phyloP scores from a whole-genome alignment of 2,888 invertebrate species.

The Aelia acuminata region DNA sequence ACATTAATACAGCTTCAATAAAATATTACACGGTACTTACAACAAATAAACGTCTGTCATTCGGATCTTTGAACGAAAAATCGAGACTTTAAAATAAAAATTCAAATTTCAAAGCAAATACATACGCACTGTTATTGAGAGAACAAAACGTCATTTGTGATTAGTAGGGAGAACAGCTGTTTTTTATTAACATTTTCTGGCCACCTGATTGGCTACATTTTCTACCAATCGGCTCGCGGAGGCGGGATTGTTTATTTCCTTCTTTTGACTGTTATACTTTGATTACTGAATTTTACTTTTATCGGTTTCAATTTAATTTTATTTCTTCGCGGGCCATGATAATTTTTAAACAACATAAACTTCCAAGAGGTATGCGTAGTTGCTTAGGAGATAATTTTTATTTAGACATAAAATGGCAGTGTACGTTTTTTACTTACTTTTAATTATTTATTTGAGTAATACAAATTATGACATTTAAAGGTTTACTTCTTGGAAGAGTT shows the following conservation, averaged over 20 bases:
- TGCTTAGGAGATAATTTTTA: not conserved
- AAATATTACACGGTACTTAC: not conserved
- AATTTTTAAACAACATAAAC: not conserved
- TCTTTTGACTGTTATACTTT: slow-evolving; percentile 24
- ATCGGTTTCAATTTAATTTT: not conserved
- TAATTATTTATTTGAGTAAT: not conserved
- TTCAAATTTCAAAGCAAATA: not conserved
- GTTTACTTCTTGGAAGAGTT: slow-evolving; percentile 53
- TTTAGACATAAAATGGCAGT: not conserved
- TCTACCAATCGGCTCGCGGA: slow-evolving; percentile 27
- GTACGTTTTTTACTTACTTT: not conserved
- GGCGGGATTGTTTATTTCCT: slow-evolving; percentile 54
- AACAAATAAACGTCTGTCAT: slow-evolving; percentile 41
- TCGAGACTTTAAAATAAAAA: not conserved
- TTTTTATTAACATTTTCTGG: not conserved
- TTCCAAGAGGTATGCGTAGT: slow-evolving; percentile 40
- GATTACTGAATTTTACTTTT: not conserved
- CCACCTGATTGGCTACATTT: slow-evolving; percentile 13
- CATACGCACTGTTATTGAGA: slow-evolving; percentile 3
- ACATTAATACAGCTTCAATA: not conserved
- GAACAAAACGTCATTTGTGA: slow-evolving; percentile 44
- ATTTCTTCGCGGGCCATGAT: slow-evolving; percentile 30
- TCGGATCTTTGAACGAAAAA: slow-evolving; percentile 15
- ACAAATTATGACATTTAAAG: slow-evolving; percentile 31
- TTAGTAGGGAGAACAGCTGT: slow-evolving; percentile 53